Evolutionary conservation across 2,797 vertebrate species (phyloP), one percentile per base, ranked within the genome.

Genomic region (Iguana delicatissima): DNA sequence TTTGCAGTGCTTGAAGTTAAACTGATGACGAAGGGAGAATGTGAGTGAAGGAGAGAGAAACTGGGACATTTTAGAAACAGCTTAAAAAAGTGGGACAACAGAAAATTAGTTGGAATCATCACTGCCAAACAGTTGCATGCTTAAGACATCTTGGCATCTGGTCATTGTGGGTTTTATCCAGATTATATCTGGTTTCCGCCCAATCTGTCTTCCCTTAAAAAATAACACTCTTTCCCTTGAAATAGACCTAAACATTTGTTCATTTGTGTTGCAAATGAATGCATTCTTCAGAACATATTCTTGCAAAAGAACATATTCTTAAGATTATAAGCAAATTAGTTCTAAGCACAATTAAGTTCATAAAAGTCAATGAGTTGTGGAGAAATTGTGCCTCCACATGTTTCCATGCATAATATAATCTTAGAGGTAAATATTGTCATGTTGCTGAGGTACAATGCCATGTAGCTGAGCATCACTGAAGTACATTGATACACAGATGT

Each of bases 381-480:
- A 52, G 38, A 14, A 77, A 79, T 55, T 69, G 59, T 85, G 59
- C 38, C 62, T 80, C 50, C 24, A 38, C 38, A 57, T 79, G 83
- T 85, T 84, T 57, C 89, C 79, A 85, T 69, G 74, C n/a, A 46
- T 80, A 35, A 10, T 80, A 76, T 85, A 89, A 89, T 35, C 42
- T 46, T 72, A 89, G 83, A 89, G 50, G 76, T 72, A 85, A 89
- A 89, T 89, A 74, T 89, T 88, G 62, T 67, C 57, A 20, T 89
- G 82, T 85, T 89, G 62, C 83, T 85, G 85, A 80, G 89, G 62
- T 89, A 79, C 46, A 85, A 24, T n/a, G 6, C 26, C 74, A 79
- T 85, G 67, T 55, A 69, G 74, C 29, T 42, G 5, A 69, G n/a
- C 24, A 6, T 80, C 64, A 42, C 73, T 85, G 46, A 80, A 57